phyloP scores from a whole-genome alignment of 2,797 vertebrate genomes.

The Cossypha dichroa region DNA sequence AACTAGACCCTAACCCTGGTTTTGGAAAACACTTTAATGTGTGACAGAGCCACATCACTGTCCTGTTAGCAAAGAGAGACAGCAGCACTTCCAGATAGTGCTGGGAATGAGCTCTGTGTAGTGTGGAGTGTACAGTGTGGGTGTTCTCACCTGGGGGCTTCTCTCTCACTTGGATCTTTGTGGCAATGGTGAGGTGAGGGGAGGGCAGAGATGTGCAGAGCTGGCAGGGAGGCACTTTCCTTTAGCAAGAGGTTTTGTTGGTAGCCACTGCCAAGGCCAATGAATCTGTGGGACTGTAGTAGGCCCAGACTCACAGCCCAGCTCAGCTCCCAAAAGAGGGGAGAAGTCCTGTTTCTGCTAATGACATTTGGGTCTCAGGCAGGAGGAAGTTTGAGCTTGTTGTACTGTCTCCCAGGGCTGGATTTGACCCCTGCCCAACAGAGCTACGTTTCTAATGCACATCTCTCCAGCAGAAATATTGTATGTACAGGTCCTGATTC shows the following conservation, averaged over 20 bases:
- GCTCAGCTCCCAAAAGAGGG: background rate
- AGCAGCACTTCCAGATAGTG: background rate
- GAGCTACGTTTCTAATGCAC: background rate
- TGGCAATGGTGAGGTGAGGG: background rate
- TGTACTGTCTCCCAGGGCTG: background rate
- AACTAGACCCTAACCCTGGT: background rate
- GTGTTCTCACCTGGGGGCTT: accelerated
- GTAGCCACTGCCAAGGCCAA: background rate
- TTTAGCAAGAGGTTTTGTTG: background rate
- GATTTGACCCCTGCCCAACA: background rate
- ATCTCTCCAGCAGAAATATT: background rate
- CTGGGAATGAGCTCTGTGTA: background rate
- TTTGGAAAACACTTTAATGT: background rate
- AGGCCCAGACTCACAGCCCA: background rate
- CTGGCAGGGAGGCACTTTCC: background rate
- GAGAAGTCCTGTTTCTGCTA: background rate
- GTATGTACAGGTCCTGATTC: background rate
- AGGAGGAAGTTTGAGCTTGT: background rate
- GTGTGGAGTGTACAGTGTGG: background rate
- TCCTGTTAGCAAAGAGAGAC: background rate
- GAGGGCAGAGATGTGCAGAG: background rate
- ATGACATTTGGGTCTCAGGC: background rate
- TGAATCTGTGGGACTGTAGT: background rate
- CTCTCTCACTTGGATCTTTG: background rate
- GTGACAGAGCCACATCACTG: accelerated